phyloP scores from a whole-genome alignment of 2,113 vertebrate genomes.

The Myiagra hebetior region DNA sequence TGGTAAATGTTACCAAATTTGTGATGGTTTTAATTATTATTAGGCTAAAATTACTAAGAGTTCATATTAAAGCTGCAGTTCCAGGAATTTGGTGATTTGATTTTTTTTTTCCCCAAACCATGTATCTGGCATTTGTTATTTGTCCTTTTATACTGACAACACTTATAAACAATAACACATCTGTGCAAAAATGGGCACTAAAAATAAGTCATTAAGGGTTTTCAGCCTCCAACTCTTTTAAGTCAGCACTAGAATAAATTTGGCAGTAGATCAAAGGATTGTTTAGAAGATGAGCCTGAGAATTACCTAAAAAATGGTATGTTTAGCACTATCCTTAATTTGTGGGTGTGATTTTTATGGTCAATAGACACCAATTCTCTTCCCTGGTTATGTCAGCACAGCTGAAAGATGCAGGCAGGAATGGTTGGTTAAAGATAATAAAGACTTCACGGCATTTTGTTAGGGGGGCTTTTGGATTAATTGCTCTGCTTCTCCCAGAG shows the following conservation, averaged over 20 bases:
- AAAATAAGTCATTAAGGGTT: background rate
- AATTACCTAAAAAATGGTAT: background rate
- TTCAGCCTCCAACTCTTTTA: background rate
- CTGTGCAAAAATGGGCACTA: background rate
- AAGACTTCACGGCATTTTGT: background rate
- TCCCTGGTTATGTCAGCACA: background rate
- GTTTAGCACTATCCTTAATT: background rate
- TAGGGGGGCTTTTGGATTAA: fast-evolving
- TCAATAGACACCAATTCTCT: background rate
- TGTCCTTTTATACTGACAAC: background rate
- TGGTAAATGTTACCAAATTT: background rate
- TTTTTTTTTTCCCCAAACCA: fast-evolving
- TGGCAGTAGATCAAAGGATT: background rate
- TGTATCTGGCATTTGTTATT: background rate
- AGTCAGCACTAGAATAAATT: background rate
- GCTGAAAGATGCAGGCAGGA: background rate
- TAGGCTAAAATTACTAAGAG: background rate
- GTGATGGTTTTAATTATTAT: background rate
- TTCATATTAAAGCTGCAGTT: background rate
- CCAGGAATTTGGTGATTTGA: background rate
- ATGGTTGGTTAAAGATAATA: background rate
- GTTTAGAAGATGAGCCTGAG: background rate
- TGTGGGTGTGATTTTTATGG: background rate
- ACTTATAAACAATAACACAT: background rate
- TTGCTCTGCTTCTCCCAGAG: background rate